Evolutionary conservation across 2,113 vertebrate species (phyloP).

Genomic region (Conger conger): DNA sequence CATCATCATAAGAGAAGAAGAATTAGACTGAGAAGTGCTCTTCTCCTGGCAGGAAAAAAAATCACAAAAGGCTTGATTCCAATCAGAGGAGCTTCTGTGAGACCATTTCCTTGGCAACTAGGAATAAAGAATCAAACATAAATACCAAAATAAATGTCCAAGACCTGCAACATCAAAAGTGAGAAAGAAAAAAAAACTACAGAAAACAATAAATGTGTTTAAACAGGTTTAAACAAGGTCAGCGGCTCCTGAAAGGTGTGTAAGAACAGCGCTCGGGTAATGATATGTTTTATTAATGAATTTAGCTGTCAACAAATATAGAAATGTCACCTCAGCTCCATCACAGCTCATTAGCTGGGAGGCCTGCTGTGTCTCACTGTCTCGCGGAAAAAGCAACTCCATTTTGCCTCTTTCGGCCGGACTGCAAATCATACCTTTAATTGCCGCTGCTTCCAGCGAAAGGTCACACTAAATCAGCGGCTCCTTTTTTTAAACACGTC

Average conservation of each 20-base stretch:
- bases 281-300: constrained; percentile 22
- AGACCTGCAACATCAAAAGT: not conserved
- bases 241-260: not conserved
- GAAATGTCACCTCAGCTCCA: constrained; percentile 10
- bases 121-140: not conserved
- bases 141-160: not conserved
- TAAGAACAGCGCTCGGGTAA: not conserved
- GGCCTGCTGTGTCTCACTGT: not conserved
- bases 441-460: not conserved
- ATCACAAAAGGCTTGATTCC: not conserved
- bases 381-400: not conserved
- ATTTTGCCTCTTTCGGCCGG: not conserved
- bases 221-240: not conserved
- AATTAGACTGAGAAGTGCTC: not conserved
- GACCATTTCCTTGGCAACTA: not conserved
- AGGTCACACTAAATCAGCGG: constrained; percentile 11
- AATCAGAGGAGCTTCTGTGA: not conserved
- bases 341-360: constrained; percentile 13
- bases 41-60: not conserved
- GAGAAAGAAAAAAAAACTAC: not conserved
- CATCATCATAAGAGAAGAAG: not conserved
- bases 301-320: not conserved
- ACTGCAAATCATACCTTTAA: constrained; percentile 16
- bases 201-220: not conserved
- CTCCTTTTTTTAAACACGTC: not conserved